These are phyloP conservation scores for Bombus balteatus DNA, from an alignment of 1,140 invertebrate genomes.

Conservation along the genomic window DNA sequence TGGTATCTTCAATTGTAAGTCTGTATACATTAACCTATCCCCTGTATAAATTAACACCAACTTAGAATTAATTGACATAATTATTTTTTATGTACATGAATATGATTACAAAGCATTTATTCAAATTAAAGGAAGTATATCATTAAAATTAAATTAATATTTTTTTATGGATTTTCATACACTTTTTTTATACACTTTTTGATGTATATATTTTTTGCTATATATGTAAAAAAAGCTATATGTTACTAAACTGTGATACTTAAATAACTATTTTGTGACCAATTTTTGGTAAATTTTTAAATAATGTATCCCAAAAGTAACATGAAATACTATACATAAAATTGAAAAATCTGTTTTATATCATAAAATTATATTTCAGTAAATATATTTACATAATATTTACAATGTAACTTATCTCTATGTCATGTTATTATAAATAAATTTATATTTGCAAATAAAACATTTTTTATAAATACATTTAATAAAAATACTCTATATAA, in stretches of 20 bases:
- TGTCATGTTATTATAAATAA: conserved; percentile 31
- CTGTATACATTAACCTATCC: conserved; percentile 89
- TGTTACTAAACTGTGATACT: background rate
- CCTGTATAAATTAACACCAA: conserved; percentile 86
- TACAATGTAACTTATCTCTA: background rate
- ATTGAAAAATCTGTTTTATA: background rate
- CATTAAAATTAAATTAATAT: background rate
- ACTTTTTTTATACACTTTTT: background rate
- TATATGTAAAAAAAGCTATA: background rate
- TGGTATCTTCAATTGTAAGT: conserved; percentile 90
- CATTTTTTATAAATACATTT: background rate
- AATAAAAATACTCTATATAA: background rate
- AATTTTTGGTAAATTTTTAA: conserved; percentile 12
- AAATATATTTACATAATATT: background rate
- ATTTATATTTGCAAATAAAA: background rate
- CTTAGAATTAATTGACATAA: conserved; percentile 74
- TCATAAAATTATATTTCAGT: background rate
- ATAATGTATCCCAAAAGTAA: background rate
- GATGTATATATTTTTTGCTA: background rate
- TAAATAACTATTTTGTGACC: background rate
- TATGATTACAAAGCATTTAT: conserved; percentile 3
- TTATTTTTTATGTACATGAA: background rate
- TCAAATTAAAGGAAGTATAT: background rate
- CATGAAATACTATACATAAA: background rate
- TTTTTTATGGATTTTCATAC: background rate